A percentile compares a stretch with the other conserved stretches of the same genome.
These are phyloP conservation scores for Platyrinchus mystaceus DNA, from an alignment of 2,797 vertebrate species.

Conservation along the genomic window DNA sequence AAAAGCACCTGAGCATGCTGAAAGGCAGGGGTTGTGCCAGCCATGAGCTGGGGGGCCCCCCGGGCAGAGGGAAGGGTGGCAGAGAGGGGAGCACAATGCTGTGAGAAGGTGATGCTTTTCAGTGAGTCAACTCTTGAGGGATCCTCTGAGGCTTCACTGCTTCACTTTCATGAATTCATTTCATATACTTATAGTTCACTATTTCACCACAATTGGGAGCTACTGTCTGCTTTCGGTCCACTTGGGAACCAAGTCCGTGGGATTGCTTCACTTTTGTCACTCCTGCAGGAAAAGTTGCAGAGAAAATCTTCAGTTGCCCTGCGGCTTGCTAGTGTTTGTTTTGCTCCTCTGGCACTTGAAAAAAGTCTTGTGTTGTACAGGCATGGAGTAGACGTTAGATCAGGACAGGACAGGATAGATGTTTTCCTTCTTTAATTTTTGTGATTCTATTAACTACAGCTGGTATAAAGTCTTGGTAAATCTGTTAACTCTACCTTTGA, in stretches of 20 bases:
- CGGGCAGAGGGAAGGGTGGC: accelerated
- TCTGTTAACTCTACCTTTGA: not conserved
- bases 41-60: not conserved
- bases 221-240: not conserved
- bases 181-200: not conserved
- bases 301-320: not conserved
- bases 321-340: not conserved
- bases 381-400: not conserved
- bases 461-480: not conserved
- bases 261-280: not conserved
- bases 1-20: not conserved
- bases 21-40: not conserved
- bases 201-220: not conserved
- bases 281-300: not conserved
- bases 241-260: not conserved
- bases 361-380: not conserved
- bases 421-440: not conserved
- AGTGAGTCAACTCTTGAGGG: not conserved
- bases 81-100: too few species aligned
- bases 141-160: not conserved
- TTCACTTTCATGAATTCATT: not conserved
- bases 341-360: not conserved
- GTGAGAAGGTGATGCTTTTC: accelerated
- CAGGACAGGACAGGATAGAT: not conserved
- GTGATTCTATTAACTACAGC: not conserved